phyloP scores from a whole-genome alignment of 2,888 invertebrate species.

The Mayetiola destructor region DNA sequence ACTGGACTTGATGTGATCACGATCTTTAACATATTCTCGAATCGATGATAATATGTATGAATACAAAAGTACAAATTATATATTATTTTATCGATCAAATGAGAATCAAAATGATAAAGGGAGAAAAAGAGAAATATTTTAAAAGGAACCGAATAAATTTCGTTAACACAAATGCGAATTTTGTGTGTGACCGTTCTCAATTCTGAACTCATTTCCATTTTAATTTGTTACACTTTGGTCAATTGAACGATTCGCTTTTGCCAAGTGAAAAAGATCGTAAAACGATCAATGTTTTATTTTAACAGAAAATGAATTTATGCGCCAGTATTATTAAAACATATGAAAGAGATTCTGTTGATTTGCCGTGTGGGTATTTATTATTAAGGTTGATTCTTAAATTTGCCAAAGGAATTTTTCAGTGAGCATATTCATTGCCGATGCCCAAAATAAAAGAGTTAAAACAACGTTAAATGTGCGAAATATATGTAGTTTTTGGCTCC shows the following conservation, averaged over 20 bases:
- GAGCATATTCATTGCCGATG: neutral
- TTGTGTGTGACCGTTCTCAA: too few species aligned
- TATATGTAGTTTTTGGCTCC: too few species aligned
- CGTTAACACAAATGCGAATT: too few species aligned
- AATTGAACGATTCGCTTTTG: too few species aligned
- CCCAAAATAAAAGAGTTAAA: too few species aligned
- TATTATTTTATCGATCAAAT: neutral
- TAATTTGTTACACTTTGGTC: too few species aligned
- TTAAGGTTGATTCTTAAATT: conserved; percentile 4
- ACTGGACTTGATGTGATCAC: neutral
- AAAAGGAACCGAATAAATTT: neutral
- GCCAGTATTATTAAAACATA: conserved; percentile 1
- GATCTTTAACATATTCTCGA: neutral
- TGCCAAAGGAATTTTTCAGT: conserved; percentile 3
- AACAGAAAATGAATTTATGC: conserved; percentile 12
- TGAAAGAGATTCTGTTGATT: neutral
- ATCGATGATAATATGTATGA: too few species aligned
- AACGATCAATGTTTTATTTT: too few species aligned
- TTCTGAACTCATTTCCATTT: too few species aligned
- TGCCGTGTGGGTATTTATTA: conserved; percentile 7
- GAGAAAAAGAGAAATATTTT: neutral
- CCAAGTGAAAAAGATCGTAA: too few species aligned
- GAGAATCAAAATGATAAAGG: neutral
- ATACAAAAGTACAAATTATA: neutral
- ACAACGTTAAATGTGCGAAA: too few species aligned